These are phyloP conservation scores for Xerus rutilus DNA, from an alignment of 2,797 vertebrate genomes.

Conservation along the genomic window DNA sequence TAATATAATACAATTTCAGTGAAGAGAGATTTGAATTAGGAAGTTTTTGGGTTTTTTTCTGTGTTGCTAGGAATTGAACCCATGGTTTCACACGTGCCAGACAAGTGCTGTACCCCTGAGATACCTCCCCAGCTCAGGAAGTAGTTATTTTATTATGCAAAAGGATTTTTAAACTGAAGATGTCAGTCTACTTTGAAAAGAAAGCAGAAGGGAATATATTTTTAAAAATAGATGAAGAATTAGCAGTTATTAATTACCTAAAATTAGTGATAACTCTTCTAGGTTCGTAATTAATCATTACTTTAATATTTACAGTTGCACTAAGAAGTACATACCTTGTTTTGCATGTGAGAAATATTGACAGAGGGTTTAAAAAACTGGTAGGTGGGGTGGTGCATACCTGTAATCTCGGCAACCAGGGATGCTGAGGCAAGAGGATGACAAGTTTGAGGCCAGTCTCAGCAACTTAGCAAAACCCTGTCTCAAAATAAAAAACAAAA, in stretches of 20 bases:
- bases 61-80: background rate
- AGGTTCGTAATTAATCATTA: background rate
- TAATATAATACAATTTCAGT: background rate
- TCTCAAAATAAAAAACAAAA: too few species aligned
- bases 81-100: background rate
- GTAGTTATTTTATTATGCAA: background rate
- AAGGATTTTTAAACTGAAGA: constrained; percentile 38
- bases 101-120: background rate
- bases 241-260: background rate
- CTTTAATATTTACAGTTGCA: background rate
- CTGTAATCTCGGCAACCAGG: too few species aligned
- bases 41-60: background rate
- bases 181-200: constrained; percentile 54
- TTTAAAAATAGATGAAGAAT: constrained; percentile 4
- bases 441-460: too few species aligned
- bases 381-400: too few species aligned
- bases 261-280: background rate
- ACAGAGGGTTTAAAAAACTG: constrained; percentile 4
- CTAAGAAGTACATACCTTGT: background rate
- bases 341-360: constrained; percentile 9
- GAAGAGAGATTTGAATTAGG: constrained; percentile 21
- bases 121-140: background rate
- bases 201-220: background rate
- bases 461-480: too few species aligned
- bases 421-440: too few species aligned